Conservation (phyloP, 1,140 invertebrate species). For the Halictus rubicundus region DNA sequence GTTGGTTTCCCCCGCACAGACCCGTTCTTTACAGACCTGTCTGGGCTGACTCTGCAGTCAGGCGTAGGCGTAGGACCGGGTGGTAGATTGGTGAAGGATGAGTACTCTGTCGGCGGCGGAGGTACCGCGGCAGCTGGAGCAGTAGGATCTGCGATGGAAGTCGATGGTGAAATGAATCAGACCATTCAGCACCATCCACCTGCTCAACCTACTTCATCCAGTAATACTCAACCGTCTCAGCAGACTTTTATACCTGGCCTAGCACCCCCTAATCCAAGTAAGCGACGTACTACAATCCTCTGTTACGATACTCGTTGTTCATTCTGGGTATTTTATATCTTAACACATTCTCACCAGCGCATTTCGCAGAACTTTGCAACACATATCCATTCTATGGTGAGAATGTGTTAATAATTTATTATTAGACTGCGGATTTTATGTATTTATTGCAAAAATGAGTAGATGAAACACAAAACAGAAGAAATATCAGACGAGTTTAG, state of each 20-base stretch:
- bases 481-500: too few species aligned
- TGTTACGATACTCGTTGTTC: neutral
- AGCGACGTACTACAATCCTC: constrained; percentile 31
- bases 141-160: constrained; percentile 85
- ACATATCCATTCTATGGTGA: too few species aligned
- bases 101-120: constrained; percentile 88
- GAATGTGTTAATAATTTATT: too few species aligned
- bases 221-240: constrained; percentile 72
- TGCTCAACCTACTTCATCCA: constrained; percentile 74
- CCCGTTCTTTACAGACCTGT: constrained; percentile 87
- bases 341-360: too few species aligned
- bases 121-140: constrained; percentile 66
- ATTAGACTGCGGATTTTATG: too few species aligned
- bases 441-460: too few species aligned
- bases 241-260: constrained; percentile 75
- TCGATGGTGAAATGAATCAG: constrained; percentile 85
- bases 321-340: neutral
- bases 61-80: constrained; percentile 80
- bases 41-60: constrained; percentile 91
- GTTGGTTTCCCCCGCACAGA: constrained; percentile 79
- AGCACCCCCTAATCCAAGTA: constrained; percentile 73
- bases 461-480: too few species aligned
- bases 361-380: too few species aligned
- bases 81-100: constrained; percentile 84
- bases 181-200: constrained; percentile 93